Evolutionary conservation across 1,140 invertebrate genomes (phyloP), one percentile per base, ranked within the genome.

Genomic region (Pseudomyrmex sp.): DNA sequence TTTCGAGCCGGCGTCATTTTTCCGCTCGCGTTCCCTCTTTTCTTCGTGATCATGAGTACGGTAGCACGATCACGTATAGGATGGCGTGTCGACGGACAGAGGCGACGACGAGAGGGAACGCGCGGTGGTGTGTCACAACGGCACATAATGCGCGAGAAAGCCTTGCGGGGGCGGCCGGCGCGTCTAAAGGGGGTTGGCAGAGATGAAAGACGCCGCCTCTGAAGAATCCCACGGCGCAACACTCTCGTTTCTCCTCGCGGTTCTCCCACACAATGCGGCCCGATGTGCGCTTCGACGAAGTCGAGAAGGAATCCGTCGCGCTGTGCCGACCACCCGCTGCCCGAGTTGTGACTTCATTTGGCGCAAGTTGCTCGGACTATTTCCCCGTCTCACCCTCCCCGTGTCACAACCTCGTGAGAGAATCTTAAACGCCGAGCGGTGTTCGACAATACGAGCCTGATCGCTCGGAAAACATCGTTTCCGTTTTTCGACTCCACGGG

Each of bases 341-440:
- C 89, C 85, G 50, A 92, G 93, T 93, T 92, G 90, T 94, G 92
- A 94, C 93, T 94, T 93, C 90, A 94, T 93, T 93, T 92, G 79
- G 87, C 88, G 89, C 86, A 90, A 90, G 85, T 75, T 59, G 80
- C 48, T 65, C 58, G 63, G 68, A 59, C 23, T 59, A 61, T 66
- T 59, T 66, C 12, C 23, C 52, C 75, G 48, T 15, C 52, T 12
- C 50, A 5, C 23, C 59, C 26, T 44, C 62, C 15, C 18, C 23
- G 15, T 65, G 61, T 35, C 35, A 35, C 35, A 35, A 35, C 9
- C 23, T 35, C 54, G 7, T 46, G 10, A 18, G 35, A 20, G 23
- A 48, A 15, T 46, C 15, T 70, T 26, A 59, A 70, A 48, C 13
- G 66, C 15, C 35, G 23, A 10, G 58, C 35, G 15, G 26, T 46